Conservation (phyloP, 2,888 invertebrate genomes). For the Lepidocyrtoides sp. region DNA sequence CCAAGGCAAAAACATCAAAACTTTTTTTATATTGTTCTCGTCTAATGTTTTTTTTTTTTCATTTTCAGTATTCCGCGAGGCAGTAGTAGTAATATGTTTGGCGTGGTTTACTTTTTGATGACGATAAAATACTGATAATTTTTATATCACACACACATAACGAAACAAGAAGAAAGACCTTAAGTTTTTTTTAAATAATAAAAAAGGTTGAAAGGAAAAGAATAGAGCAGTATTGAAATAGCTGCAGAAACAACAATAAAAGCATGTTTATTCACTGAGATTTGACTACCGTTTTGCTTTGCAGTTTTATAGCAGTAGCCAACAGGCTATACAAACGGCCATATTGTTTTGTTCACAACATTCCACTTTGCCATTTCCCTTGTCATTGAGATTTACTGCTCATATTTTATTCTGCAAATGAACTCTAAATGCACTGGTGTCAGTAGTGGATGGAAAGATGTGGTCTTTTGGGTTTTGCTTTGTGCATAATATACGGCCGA, state of each 20-base stretch:
- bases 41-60: neutral
- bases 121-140: conserved; percentile 48
- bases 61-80: neutral
- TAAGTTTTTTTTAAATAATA: neutral
- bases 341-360: conserved; percentile 57
- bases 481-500: neutral
- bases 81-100: neutral
- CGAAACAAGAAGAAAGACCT: neutral
- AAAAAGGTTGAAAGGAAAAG: neutral
- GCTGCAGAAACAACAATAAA: conserved; percentile 38
- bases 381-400: conserved; percentile 68
- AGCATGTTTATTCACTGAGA: conserved; percentile 38
- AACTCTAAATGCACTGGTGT: conserved; percentile 47
- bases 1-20: conserved; percentile 8
- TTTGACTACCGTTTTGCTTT: conserved; percentile 19
- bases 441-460: conserved; percentile 2
- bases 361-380: conserved; percentile 57
- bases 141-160: neutral
- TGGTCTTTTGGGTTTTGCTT: conserved; percentile 12
- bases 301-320: neutral
- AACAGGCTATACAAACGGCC: neutral
- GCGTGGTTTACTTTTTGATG: neutral
- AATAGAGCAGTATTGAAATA: neutral
- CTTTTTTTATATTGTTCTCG: neutral
- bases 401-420: conserved; percentile 57